Conservation (phyloP, 1,140 invertebrate species). For the Panagrolaimus sp. region DNA sequence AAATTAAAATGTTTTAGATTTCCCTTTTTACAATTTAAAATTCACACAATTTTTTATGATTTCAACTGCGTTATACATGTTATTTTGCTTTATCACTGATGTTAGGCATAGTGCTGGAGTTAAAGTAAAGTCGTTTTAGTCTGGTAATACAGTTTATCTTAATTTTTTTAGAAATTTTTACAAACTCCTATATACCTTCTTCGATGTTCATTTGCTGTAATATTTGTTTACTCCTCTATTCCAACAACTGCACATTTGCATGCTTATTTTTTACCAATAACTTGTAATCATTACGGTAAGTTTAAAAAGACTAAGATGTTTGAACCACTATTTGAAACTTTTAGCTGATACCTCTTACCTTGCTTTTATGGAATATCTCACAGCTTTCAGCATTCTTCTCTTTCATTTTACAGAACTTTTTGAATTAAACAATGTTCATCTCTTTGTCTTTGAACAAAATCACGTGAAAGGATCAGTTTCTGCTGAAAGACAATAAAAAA, state of each 20-base stretch:
- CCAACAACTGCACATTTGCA: background rate
- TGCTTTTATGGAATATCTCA: background rate
- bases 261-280: background rate
- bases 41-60: too few species aligned
- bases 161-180: background rate
- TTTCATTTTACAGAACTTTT: conserved; percentile 13
- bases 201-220: background rate
- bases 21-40: too few species aligned
- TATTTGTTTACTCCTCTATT: background rate
- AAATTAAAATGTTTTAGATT: too few species aligned
- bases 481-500: too few species aligned
- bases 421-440: background rate
- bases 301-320: background rate
- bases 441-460: background rate
- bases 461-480: too few species aligned
- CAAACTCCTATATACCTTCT: background rate
- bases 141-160: too few species aligned
- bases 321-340: background rate
- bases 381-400: background rate
- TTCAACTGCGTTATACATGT: too few species aligned
- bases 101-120: too few species aligned
- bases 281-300: background rate
- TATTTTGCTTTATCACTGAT: too few species aligned
- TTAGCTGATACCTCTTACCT: background rate
- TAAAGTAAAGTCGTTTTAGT: too few species aligned